These are phyloP conservation scores for Cassiopea xamachana DNA, from an alignment of 30 jellyfish, hydroid and myxozoan species.

Conservation along the genomic window DNA sequence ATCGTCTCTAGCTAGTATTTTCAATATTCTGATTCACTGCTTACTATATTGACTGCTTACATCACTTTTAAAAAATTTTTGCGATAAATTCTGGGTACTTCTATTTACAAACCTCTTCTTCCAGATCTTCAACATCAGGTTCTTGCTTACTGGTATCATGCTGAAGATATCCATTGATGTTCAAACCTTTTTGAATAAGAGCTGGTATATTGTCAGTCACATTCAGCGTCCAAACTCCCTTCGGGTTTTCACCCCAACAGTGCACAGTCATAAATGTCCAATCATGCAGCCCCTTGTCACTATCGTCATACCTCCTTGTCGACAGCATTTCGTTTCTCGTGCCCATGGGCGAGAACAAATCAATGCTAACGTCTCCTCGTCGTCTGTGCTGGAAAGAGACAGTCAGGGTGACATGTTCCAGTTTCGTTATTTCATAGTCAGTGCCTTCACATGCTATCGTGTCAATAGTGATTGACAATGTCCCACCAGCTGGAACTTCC, in stretches of 20 bases:
- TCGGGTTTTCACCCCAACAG: slow-evolving; percentile 99
- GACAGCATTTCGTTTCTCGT: slow-evolving; percentile 97
- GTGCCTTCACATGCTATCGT: slow-evolving; percentile 98
- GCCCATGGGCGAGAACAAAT: slow-evolving; percentile 98
- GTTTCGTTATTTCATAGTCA: slow-evolving; percentile 90
- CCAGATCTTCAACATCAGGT: slow-evolving; percentile 99
- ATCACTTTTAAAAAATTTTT: no score
- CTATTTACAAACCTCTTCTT: slow-evolving; percentile 84
- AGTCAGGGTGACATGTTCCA: slow-evolving; percentile 97
- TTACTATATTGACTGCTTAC: no score
- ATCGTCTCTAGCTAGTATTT: no score
- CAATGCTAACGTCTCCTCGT: slow-evolving; percentile 99
- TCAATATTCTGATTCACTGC: no score
- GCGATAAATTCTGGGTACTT: no score
- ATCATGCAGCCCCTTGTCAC: slow-evolving; percentile 98
- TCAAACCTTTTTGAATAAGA: slow-evolving; percentile 90
- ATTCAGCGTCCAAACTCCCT: slow-evolving; percentile 99
- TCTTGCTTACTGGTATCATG: slow-evolving; percentile 99
- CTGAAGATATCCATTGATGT: slow-evolving; percentile 94
- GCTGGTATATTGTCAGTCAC: slow-evolving; percentile 97
- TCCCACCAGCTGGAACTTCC: slow-evolving; percentile 99
- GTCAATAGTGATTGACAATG: slow-evolving; percentile 94
- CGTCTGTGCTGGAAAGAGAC: slow-evolving; percentile 98
- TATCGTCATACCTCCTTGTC: slow-evolving; percentile 98
- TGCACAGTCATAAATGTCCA: slow-evolving; percentile 99